Percentiles rank a stretch among this genome's conserved stretches.
Evolutionary conservation across 1,140 invertebrate genomes (phyloP).

Genomic region (Papilio glaucus): DNA sequence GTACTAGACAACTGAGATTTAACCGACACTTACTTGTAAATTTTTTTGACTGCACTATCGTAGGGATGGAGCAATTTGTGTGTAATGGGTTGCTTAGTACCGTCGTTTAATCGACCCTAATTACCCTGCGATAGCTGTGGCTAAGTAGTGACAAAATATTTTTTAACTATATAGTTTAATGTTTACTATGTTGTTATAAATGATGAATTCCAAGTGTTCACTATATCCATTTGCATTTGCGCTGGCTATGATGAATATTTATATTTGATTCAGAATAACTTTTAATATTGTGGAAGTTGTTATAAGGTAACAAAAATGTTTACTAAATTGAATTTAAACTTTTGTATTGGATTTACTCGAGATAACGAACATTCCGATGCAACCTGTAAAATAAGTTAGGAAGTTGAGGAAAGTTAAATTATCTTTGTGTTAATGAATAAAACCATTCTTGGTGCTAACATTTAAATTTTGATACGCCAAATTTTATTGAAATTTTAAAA

Average conservation of each 20-base stretch:
- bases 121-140: neutral
- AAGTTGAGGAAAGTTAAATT: neutral
- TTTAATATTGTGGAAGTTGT: neutral
- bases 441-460: neutral
- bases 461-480: too few relatives aligned
- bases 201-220: neutral
- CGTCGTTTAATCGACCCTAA: neutral
- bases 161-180: neutral
- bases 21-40: slow-evolving; percentile 4
- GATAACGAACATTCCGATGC: slow-evolving; percentile 9
- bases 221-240: neutral
- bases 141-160: neutral
- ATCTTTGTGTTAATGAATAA: neutral
- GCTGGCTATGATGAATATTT: too few relatives aligned
- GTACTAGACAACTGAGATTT: neutral
- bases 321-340: neutral
- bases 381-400: neutral
- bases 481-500: too few relatives aligned
- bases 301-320: neutral
- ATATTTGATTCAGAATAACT: neutral
- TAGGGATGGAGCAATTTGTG: neutral
- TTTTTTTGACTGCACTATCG: slow-evolving; percentile 11
- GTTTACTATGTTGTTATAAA: too few relatives aligned
- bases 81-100: neutral
- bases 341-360: slow-evolving; percentile 1